A percentile compares a stretch with the other conserved stretches of the same genome.
Evolutionary conservation across 2,113 vertebrate genomes (phyloP).

Genomic region (Perognathus longimembris): DNA sequence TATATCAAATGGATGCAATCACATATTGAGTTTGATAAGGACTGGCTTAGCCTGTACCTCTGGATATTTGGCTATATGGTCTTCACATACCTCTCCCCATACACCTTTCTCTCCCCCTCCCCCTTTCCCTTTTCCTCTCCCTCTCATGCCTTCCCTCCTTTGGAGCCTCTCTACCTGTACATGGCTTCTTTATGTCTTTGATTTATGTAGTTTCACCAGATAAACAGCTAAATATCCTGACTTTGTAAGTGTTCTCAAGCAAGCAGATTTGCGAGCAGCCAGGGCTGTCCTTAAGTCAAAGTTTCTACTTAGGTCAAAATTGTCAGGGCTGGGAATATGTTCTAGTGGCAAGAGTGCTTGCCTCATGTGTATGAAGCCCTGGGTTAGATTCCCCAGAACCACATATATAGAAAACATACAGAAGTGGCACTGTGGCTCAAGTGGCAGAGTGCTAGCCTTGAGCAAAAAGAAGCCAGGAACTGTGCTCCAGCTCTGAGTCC

Average conservation of each 20-base stretch:
- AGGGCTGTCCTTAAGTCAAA: neutral
- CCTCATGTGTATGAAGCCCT: no score
- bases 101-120: no score
- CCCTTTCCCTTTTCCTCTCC: no score
- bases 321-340: no score
- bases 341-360: no score
- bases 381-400: no score
- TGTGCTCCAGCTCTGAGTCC: no score
- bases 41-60: neutral
- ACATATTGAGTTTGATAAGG: neutral
- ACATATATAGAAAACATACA: no score
- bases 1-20: neutral
- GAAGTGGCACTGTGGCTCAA: no score
- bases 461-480: no score
- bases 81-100: no score
- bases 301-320: neutral
- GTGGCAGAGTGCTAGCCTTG: no score
- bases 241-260: neutral
- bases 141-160: neutral
- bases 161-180: neutral
- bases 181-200: neutral
- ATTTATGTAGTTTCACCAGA: fast-evolving
- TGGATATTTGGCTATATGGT: neutral
- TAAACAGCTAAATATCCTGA: neutral
- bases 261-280: neutral